Conservation (phyloP, 2,113 vertebrate genomes). For the Epinephelus moara region DNA sequence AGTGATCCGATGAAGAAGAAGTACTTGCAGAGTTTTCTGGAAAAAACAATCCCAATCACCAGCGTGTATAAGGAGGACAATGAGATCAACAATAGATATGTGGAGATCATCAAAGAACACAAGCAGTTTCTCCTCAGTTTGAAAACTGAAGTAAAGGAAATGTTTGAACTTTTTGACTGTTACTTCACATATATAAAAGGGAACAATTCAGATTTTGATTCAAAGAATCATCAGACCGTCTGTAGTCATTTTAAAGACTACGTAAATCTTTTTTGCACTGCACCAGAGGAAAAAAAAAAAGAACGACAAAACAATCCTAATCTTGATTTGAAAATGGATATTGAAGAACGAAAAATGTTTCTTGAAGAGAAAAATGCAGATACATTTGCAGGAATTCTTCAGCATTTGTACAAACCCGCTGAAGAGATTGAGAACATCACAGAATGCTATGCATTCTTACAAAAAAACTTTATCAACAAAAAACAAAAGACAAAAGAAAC, state of each 20-base stretch:
- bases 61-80: conserved; percentile 42
- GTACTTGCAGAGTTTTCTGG: conserved; percentile 74
- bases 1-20: conserved; percentile 51
- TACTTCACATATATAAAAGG: conserved; percentile 63
- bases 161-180: conserved; percentile 44
- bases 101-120: conserved; percentile 66
- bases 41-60: conserved; percentile 53
- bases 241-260: conserved; percentile 27
- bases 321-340: not conserved
- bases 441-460: conserved; percentile 56
- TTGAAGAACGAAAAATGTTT: conserved; percentile 36
- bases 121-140: conserved; percentile 74
- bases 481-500: conserved; percentile 47
- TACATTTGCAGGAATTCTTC: conserved; percentile 68
- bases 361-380: conserved; percentile 67
- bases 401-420: conserved; percentile 23
- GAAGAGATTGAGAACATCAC: conserved; percentile 34
- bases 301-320: conserved; percentile 47
- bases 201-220: conserved; percentile 57
- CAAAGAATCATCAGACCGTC: not conserved
- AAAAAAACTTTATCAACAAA: not conserved
- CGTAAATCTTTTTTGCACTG: not conserved
- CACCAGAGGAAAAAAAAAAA: not conserved
- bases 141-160: conserved; percentile 45
- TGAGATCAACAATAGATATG: conserved; percentile 32